These are phyloP conservation scores for Drosophila nasuta DNA, from an alignment of 1,140 invertebrate species.

Conservation along the genomic window DNA sequence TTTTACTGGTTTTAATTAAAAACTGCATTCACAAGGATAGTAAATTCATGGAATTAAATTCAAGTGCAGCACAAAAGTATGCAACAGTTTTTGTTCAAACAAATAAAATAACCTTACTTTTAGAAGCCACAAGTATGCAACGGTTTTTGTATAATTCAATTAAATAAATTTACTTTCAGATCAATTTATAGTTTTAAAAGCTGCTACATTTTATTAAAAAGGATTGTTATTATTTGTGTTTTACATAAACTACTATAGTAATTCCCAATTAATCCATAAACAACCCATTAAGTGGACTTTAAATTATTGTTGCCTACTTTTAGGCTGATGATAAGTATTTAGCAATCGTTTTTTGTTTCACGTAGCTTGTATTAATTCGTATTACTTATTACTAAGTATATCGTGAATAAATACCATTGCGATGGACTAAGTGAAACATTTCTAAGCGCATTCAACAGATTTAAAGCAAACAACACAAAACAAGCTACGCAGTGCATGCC, in stretches of 20 bases:
- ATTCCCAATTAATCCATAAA: not conserved
- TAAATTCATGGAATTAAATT: constrained; percentile 37
- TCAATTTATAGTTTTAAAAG: no score
- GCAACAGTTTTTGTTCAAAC: no score
- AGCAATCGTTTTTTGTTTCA: not conserved
- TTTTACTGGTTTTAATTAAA: constrained; percentile 63
- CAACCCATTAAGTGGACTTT: not conserved
- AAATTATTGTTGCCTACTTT: constrained; percentile 20
- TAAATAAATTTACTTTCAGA: no score
- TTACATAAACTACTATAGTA: no score
- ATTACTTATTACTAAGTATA: constrained; percentile 4
- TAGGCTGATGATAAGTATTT: not conserved
- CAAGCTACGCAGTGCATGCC: not conserved
- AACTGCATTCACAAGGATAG: constrained; percentile 27
- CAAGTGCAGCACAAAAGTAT: constrained; percentile 5
- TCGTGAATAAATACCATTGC: not conserved
- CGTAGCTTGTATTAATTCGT: not conserved
- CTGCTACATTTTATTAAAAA: no score
- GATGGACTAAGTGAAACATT: constrained; percentile 29
- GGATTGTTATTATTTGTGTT: no score
- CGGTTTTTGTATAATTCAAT: no score
- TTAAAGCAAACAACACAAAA: constrained; percentile 39
- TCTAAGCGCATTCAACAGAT: constrained; percentile 19
- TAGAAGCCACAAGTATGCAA: no score
- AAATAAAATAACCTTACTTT: no score